A percentile compares a stretch with the other conserved stretches of the same genome.
These are phyloP conservation scores for Leptarthrus brevirostris DNA, from an alignment of 2,888 invertebrate species.

Conservation along the genomic window DNA sequence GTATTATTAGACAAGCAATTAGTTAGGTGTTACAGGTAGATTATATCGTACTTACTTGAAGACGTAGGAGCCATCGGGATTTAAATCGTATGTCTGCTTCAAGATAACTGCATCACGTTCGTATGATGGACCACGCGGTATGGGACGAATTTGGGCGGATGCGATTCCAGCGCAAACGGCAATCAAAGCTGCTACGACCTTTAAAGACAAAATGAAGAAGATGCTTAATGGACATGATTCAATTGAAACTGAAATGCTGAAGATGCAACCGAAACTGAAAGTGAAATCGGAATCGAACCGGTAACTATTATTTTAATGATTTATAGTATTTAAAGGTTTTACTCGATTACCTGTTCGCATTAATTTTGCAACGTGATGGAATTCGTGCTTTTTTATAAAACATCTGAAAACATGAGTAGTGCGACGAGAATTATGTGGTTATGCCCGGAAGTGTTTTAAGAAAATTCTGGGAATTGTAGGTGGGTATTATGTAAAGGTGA, in stretches of 20 bases:
- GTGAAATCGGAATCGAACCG: slow-evolving; percentile 1
- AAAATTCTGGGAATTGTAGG: no score
- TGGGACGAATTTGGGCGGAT: slow-evolving; percentile 63
- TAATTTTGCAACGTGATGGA: not conserved
- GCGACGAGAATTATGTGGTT: not conserved
- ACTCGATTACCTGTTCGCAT: not conserved
- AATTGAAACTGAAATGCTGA: slow-evolving; percentile 3
- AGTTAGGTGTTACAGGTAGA: slow-evolving; percentile 38
- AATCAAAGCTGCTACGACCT: slow-evolving; percentile 64
- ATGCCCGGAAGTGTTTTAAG: not conserved
- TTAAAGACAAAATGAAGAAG: slow-evolving; percentile 52
- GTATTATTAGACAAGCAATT: slow-evolving; percentile 37
- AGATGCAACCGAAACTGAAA: slow-evolving; percentile 13
- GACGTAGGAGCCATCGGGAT: slow-evolving; percentile 69
- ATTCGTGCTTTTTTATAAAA: not conserved
- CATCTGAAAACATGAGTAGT: not conserved
- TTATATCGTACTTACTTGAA: slow-evolving; percentile 66
- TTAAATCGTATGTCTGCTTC: slow-evolving; percentile 68
- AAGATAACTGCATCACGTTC: slow-evolving; percentile 68
- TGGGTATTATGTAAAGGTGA: no score
- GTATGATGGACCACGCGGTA: slow-evolving; percentile 58
- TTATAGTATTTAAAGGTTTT: not conserved
- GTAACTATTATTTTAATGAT: not conserved
- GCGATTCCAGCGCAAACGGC: slow-evolving; percentile 60
- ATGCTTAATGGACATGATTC: not conserved